Evolutionary conservation across 2,797 vertebrate genomes (phyloP), one percentile per base, ranked within the genome.

Genomic region (Pseudochirops corinnae): DNA sequence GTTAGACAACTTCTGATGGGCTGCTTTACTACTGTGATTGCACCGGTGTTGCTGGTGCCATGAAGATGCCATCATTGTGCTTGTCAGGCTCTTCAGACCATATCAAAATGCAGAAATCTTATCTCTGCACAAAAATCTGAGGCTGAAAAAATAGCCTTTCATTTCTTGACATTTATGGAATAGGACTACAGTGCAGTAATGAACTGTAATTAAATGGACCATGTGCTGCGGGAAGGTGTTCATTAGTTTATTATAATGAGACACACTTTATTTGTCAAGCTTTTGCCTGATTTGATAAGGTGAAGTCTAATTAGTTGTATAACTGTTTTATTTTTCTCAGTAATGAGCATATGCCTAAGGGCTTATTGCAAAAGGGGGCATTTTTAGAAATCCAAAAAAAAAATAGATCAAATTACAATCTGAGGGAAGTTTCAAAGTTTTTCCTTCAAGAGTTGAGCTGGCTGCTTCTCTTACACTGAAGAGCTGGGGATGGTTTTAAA

Each of bases 231-330:
- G 24, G 95, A 58, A 94, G 56, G 28, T 56, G 91, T 95, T 56
- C 94, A 92, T 95, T 95, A 95, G 92, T 92, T 93, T 92, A 92
- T 94, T 92, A 62, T 94, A 92, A 95, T 91, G 94, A 97, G 95
- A 55, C 50, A 31, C 0, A 0, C 24, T 9, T 56, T 95, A 92
- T 93, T 91, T 82, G 67, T 82, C 67, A 82, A 95, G 46, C 18
- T 67, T 93, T 55, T 92, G 60, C 60, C 74, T 58, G 52, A 96
- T 94, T 53, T 87, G 91, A 96, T 60, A 97, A 55, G 87, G 53
- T 93, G 67, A 97, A 96, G 62, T 91, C 93, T 97, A 93, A 96
- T 95, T 97, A 97, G 95, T 95, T 82, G 67, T 50, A 92, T 91
- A 95, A 95, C 57, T 92, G 93, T 94, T 97, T 96, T 93, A 93